Evolutionary conservation across 2,797 vertebrate species (phyloP), one percentile per base, ranked within the genome.

Genomic region (Poeciliopsis gracilis): DNA sequence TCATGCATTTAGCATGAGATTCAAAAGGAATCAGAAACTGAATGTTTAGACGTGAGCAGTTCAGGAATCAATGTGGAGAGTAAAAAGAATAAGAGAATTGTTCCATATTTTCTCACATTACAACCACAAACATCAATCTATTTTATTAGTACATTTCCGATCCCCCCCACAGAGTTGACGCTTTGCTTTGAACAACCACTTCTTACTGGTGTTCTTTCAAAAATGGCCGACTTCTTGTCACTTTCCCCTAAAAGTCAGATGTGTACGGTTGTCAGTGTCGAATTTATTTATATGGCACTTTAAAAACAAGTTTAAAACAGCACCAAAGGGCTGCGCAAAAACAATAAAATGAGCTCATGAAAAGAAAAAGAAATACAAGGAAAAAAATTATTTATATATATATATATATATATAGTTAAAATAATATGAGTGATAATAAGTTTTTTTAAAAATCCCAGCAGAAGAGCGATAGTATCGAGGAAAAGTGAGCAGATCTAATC

Each of bases 1-100:
- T 67, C 33, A 71, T 23, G 33, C 20, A 77, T 72, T 51, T 41
- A 73, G 67, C 71, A 73, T 36, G 23, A 70, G 23, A 55, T 28
- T 53, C 57, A 75, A 12, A 71, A 38, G 30, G 20, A 46, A 77
- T 15, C 28, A 66, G 38, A 77, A 5, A 28, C n/a, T 57, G 20
- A 63, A 38, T 18, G 41, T 81, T 78, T 7, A 2, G 57, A 72
- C 25, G 12, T 1, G 10, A 16, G 30, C 11, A 10, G 33, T 30
- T 61, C 11, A 53, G 20, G 12, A 51, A 28, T 10, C 63, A 25
- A 41, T 72, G 10, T 23, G 4, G 1, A 25, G 63, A 71, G 43
- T 74, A 41, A 67, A 66, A 23, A 3, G 33, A 66, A 38, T 38
- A 63, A 63, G 9, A 18, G 18, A 66, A 38, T 6, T 67, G 20